Evolutionary conservation across 2,888 invertebrate species (phyloP).

Genomic region (Luperina testacea): DNA sequence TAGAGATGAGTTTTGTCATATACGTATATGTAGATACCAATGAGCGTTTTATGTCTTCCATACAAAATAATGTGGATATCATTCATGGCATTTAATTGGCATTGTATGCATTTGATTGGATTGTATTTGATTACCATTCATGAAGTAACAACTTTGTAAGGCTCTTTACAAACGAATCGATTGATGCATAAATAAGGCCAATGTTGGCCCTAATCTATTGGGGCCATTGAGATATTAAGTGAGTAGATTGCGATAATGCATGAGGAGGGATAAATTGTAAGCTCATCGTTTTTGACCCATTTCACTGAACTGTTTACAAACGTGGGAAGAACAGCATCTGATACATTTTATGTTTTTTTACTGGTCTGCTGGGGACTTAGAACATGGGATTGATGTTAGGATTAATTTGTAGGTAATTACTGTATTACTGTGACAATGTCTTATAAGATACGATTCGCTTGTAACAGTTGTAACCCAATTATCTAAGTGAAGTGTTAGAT

Average conservation of each 20-base stretch:
- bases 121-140: not conserved
- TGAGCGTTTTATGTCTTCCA: not conserved
- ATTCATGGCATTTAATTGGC: not conserved
- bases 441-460: not conserved
- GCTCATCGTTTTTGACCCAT: constrained; percentile 31
- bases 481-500: not conserved
- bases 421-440: not conserved
- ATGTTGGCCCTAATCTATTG: not conserved
- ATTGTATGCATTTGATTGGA: not conserved
- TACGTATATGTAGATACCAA: not conserved
- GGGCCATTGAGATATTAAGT: not conserved
- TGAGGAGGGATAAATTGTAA: constrained; percentile 27
- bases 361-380: not conserved
- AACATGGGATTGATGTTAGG: not conserved
- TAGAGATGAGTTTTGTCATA: not conserved
- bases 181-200: not conserved
- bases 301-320: constrained; percentile 24
- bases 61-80: not conserved
- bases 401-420: constrained; percentile 2
- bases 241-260: constrained; percentile 24
- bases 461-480: not conserved
- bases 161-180: constrained; percentile 7
- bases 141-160: constrained; percentile 7
- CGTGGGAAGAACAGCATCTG: constrained; percentile 49
- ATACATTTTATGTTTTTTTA: constrained; percentile 26